Evolutionary conservation across 2,888 invertebrate species (phyloP), one percentile per base, ranked within the genome.

Genomic region (Drosophila imparisetae): DNA sequence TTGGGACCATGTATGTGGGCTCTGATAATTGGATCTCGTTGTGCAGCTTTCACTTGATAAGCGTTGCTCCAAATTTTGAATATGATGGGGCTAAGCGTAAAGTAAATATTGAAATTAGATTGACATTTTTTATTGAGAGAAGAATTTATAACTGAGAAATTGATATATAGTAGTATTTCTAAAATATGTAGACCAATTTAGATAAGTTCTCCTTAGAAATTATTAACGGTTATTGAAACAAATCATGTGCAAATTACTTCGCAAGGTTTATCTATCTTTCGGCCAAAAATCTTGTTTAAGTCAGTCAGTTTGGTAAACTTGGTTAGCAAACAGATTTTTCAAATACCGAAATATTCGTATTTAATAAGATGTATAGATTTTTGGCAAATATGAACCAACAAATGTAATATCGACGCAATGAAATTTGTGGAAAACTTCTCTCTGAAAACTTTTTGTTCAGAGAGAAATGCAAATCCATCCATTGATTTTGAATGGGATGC

Each of bases 11-110:
- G 54, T 74, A 40, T 81, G 57, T 72, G 57, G 69, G 48, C 54
- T 61, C 55, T 52, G 27, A 70, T 74, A 78, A 86, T 82, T 78
- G 67, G 54, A 81, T 86, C 74, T 70, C 32, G 18, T 57, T 68
- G 30, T 42, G 11, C 8, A 34, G 29, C 63, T 66, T 68, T 75
- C 61, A 65, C 72, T 61, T 66, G 62, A 80, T 50, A 45, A 49
- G 18, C 49, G 40, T 11, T 29, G 60, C 36, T 29, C 18, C 1
- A 42, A 45, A 64, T 70, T 74, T 38, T 18, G 36, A 27, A 15
- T 42, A 42, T 42, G 6, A 42, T 42, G 6, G 45, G 6, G 13
- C 11, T 42, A 7, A 27, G 13, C 15, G n/a, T 24, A 30, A 30
- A 10, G n/a, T 57, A 36, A 49, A 34, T 27, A 49, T 34, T 59